A percentile compares a stretch with the other conserved stretches of the same genome.
Evolutionary conservation across 2,888 invertebrate species (phyloP).

Genomic region (Trachelus troglodyta): DNA sequence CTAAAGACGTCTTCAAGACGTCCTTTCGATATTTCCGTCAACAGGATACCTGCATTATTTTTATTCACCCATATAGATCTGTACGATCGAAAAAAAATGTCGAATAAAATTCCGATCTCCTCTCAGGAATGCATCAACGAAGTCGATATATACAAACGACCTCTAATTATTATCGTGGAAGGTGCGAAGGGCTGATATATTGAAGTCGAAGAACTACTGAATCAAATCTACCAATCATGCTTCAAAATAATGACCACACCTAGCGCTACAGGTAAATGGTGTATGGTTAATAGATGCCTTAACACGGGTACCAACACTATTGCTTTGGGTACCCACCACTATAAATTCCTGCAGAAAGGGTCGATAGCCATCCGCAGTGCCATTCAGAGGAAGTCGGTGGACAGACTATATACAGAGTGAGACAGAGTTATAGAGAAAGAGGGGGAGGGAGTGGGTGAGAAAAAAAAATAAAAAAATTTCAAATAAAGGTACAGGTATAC

Average conservation of each 20-base stretch:
- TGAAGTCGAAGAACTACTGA: slow-evolving; percentile 22
- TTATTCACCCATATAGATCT: not conserved
- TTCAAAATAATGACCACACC: slow-evolving; percentile 33
- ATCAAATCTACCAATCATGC: slow-evolving; percentile 40
- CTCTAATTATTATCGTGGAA: slow-evolving; percentile 9
- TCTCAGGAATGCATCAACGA: not conserved
- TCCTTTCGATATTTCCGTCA: no score
- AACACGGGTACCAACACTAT: not conserved
- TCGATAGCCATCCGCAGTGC: not conserved
- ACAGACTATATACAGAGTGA: not conserved
- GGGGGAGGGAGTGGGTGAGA: not conserved
- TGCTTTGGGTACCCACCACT: not conserved
- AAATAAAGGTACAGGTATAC: not conserved
- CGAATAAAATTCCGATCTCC: not conserved
- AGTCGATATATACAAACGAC: slow-evolving; percentile 4
- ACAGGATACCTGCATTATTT: no score
- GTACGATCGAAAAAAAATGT: not conserved
- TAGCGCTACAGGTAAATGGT: not conserved
- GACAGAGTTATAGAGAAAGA: not conserved
- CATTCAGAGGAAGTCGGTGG: not conserved
- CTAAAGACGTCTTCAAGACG: no score
- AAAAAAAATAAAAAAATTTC: not conserved
- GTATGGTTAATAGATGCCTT: not conserved
- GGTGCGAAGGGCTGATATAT: slow-evolving; percentile 10
- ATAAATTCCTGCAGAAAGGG: not conserved